Base-by-base conservation (phyloP, 1,140 invertebrate species). In the Pseudomyrmex pallidus region DNA sequence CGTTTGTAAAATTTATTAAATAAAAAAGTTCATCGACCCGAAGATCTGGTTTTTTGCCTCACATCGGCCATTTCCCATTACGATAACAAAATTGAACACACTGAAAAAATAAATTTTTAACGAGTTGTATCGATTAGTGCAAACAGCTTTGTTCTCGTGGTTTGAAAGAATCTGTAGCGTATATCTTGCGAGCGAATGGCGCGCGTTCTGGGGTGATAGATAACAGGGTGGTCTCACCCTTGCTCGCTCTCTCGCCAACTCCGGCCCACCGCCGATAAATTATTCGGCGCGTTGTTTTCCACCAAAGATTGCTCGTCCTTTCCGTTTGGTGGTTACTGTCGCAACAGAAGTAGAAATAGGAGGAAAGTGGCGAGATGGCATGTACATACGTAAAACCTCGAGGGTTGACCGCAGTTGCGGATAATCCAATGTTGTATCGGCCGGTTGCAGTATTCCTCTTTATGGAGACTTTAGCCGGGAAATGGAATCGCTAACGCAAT, bases 241-340 rank as follows among this genome's bases (percentile, higher is more conserved):
- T 35, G 73, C 20, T 70, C 83, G 48, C 62, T 68, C 68, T 66
- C 66, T 66, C 67, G 48, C 50, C 83, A 87, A 87, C 67, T 85
- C 62, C 62, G 73, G 77, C 67, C 73, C 83, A 44, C 57, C 63
- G 20, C 73, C 84, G 62, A 86, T 89, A 90, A 90, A 90, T 90
- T 90, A 90, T 88, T 90, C 89, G 76, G 44, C 50, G 80, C 67
- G 86, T 70, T 90, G 88, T 87, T 90, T 90, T 90, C 85, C 85
- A 56, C 72, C 88, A 84, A 86, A 90, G 88, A 90, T 90, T 83
- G 86, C 87, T 86, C 84, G 85, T 73, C 72, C 83, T 78, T 84
- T 82, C 13, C 56, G 7, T 48, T 48, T 12, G 46, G 35, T 13
- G 44, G 61, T 44, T 12, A n/a, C 13, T 56, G 22, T n/a, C 61